Percentiles rank a stretch among this genome's conserved stretches.
phyloP scores from a whole-genome alignment of 2,888 invertebrate species.

The Polyploca ridens region DNA sequence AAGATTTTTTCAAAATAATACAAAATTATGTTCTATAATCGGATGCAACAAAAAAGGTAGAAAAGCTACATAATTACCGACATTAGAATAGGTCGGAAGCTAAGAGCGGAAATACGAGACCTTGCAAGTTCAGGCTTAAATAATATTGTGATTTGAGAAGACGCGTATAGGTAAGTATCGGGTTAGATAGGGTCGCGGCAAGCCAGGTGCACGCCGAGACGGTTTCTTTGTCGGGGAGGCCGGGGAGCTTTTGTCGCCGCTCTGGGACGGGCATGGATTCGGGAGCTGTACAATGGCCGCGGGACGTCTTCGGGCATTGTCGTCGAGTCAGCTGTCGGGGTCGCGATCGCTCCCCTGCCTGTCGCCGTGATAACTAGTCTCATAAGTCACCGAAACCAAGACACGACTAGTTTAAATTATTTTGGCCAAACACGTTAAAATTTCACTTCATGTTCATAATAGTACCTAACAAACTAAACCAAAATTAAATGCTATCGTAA shows the following conservation, averaged over 20 bases:
- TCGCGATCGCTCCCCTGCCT: constrained; percentile 57
- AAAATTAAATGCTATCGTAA: neutral
- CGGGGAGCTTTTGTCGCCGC: constrained; percentile 62
- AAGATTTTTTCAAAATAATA: neutral
- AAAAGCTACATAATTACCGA: neutral
- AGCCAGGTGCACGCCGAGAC: constrained; percentile 79
- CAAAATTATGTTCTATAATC: neutral
- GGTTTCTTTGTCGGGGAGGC: constrained; percentile 40
- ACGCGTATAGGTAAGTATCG: constrained; percentile 49
- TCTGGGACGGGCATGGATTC: constrained; percentile 54
- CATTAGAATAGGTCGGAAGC: constrained; percentile 47
- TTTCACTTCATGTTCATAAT: neutral
- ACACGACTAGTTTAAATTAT: constrained; percentile 43
- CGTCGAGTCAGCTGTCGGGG: constrained; percentile 77
- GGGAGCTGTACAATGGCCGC: constrained; percentile 69
- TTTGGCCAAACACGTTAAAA: constrained; percentile 6
- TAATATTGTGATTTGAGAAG: constrained; percentile 52
- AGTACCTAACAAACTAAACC: neutral
- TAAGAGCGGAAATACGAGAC: constrained; percentile 56
- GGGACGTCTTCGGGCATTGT: constrained; percentile 82
- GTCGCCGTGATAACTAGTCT: constrained; percentile 41
- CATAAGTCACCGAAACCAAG: constrained; percentile 60
- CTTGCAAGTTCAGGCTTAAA: constrained; percentile 45
- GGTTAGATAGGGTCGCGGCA: constrained; percentile 67
- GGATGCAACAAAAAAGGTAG: neutral